Conservation (phyloP, 2,797 vertebrate genomes). For the Pogonophryne albipinna region DNA sequence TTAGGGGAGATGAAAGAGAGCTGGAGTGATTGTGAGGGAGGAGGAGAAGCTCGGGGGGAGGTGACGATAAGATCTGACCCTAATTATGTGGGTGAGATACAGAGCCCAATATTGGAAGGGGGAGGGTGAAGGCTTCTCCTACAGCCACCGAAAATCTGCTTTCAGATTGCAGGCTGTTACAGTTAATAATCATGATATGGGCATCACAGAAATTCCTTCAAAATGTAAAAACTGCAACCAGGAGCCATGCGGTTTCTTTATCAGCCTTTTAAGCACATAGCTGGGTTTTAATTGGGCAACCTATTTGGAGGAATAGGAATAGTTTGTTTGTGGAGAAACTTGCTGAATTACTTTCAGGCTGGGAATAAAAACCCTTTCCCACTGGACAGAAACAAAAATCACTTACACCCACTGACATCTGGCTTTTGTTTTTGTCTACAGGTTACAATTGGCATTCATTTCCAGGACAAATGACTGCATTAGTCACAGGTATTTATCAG, state of each 20-base stretch:
- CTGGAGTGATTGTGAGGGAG: constrained; percentile 48
- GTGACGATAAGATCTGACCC: constrained; percentile 70
- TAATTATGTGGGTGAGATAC: constrained; percentile 71
- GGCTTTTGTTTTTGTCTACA: no score
- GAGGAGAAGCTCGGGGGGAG: constrained; percentile 18
- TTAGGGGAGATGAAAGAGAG: constrained; percentile 69
- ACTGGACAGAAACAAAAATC: no score
- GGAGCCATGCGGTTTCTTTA: background rate
- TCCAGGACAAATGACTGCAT: no score
- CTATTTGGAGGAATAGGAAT: background rate
- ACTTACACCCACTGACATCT: no score
- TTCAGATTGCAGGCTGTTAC: constrained; percentile 12
- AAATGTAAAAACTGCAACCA: background rate
- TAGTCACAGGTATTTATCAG: no score
- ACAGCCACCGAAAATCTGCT: constrained; percentile 10
- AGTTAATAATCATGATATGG: constrained; percentile 3
- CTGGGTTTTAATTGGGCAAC: background rate
- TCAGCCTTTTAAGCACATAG: background rate
- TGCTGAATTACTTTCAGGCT: background rate
- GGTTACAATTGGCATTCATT: no score
- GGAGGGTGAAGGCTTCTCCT: background rate
- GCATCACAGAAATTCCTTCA: background rate
- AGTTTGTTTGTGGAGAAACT: background rate
- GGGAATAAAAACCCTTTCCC: background rate
- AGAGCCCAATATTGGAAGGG: constrained; percentile 34